These are phyloP conservation scores for Sipha flava DNA, from an alignment of 1,140 invertebrate species.

Conservation along the genomic window DNA sequence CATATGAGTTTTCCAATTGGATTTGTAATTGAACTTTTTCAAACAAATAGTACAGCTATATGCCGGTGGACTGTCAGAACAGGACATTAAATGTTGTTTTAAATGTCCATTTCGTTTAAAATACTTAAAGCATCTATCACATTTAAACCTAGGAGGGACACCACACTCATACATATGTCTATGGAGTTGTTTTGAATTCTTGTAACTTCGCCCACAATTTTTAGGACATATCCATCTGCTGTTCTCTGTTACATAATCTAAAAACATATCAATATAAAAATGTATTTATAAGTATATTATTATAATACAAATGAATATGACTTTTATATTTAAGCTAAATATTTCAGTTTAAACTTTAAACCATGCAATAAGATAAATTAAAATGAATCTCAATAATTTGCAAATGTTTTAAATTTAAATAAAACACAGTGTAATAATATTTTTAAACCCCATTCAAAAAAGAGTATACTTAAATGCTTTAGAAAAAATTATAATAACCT, in stretches of 20 bases:
- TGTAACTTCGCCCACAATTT: constrained; percentile 38
- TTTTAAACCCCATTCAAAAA: too few relatives aligned
- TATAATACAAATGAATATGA: too few relatives aligned
- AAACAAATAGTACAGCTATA: constrained; percentile 39
- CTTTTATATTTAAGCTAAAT: too few relatives aligned
- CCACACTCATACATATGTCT: constrained; percentile 50
- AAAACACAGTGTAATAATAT: too few relatives aligned
- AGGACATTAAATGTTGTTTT: constrained; percentile 39
- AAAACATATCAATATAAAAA: background rate
- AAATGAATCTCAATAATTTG: too few relatives aligned
- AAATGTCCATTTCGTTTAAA: constrained; percentile 42
- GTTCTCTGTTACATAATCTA: background rate
- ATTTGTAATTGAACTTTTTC: constrained; percentile 39
- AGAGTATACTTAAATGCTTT: too few relatives aligned
- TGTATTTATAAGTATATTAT: background rate
- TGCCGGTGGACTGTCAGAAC: background rate
- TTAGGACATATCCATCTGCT: background rate
- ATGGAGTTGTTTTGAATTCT: constrained; percentile 47
- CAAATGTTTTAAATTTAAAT: too few relatives aligned
- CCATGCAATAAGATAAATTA: too few relatives aligned
- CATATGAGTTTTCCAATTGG: constrained; percentile 28
- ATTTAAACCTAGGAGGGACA: constrained; percentile 46
- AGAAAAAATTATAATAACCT: too few relatives aligned
- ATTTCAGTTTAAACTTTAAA: background rate
- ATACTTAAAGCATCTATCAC: constrained; percentile 46